Base-by-base conservation (phyloP, 2,113 vertebrate species). In the Climacteris rufus region DNA sequence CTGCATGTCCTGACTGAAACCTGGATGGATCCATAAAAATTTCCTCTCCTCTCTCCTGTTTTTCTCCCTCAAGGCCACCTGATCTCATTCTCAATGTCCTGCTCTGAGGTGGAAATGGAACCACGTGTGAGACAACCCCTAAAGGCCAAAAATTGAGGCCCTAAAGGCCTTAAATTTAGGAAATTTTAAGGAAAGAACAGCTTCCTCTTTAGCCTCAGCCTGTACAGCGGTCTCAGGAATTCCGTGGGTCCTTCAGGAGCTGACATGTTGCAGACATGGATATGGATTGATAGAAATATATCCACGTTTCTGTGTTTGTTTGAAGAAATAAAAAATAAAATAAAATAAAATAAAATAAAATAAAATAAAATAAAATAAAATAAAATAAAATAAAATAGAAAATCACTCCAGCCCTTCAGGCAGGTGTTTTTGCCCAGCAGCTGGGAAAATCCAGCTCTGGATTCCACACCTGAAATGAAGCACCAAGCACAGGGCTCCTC, bases 401-500 rank as follows among this genome's bases (percentile, higher is more conserved):
- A n/a, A n/a, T n/a, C 42, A 45, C 56, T 30, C 24, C 25, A 47
- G 54, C 20, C 44, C 72, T 39, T 60, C 74, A 56, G 66, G 50
- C 31, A 30, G 33, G 13, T 20, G 33, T 3, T 54, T 45, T 35
- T 44, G 23, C 40, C 40, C 53, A 74, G 53, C 1, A 13, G 14
- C 11, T 61, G 57, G 28, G 45, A 50, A 24, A 40, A 61, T 21
- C 57, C 57, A 61, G 57, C 28, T 31, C 44, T 12, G 49, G 76
- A 37, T 86, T 9, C 37, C 5, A 9, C 31, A 14, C 12, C 10
- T 9, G 31, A 75, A 76, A 57, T 35, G 42, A 35, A 66, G 21
- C 37, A 39, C 7, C 39, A 8, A 8, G 17, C 5, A 44, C 10
- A 3, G 0, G 6, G 3, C 18, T 16, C 7, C 40, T 49, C 66